These are phyloP conservation scores for Trissolcus brochymenae DNA, from an alignment of 2,888 invertebrate species.

Conservation along the genomic window DNA sequence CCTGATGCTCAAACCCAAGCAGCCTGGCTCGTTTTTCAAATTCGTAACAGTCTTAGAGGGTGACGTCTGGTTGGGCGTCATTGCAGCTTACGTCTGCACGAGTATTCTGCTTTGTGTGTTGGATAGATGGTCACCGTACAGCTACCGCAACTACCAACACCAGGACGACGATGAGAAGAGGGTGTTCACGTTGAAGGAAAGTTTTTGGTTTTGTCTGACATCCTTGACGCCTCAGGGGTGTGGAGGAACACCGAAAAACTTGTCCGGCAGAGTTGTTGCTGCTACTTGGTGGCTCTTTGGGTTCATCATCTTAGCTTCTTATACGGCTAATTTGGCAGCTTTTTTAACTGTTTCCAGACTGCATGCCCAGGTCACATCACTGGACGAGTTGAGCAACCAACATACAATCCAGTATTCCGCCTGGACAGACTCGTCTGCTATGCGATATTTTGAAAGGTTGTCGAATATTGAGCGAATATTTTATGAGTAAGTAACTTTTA, in stretches of 20 bases:
- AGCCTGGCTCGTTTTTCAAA: conserved; percentile 94
- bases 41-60: conserved; percentile 97
- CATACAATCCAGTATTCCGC: conserved; percentile 98
- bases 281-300: conserved; percentile 99
- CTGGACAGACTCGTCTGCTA: conserved; percentile 89
- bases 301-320: conserved; percentile 98
- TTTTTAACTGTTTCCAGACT: conserved; percentile 88
- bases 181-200: conserved; percentile 88
- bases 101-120: conserved; percentile 96
- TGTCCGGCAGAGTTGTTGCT: conserved; percentile 95
- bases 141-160: conserved; percentile 95
- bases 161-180: conserved; percentile 93
- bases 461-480: conserved; percentile 95
- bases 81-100: conserved; percentile 96
- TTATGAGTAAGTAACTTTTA: conserved; percentile 95
- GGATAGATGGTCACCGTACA: conserved; percentile 97
- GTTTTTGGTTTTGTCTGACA: conserved; percentile 99
- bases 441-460: conserved; percentile 97
- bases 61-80: conserved; percentile 97
- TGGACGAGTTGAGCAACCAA: conserved; percentile 96
- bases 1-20: conserved; percentile 92
- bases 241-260: conserved; percentile 96
- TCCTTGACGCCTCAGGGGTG: conserved; percentile 96
- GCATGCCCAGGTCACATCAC: conserved; percentile 93
- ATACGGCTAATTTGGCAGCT: conserved; percentile 83